Conservation (phyloP, 1,140 invertebrate genomes). For the Macrocentrus cingulum region DNA sequence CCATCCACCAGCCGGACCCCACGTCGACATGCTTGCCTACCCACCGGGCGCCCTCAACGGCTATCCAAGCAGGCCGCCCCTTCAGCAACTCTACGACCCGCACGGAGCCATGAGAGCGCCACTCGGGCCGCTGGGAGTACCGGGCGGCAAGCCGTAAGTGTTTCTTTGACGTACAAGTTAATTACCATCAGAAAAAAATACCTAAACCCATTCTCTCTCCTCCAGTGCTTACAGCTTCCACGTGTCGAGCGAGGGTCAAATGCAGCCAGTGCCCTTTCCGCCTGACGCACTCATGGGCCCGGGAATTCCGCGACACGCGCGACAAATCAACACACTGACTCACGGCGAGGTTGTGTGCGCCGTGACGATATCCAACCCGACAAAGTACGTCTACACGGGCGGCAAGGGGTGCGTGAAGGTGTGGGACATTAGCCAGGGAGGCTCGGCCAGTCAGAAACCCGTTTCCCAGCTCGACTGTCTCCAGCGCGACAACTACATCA, state of each 20-base stretch:
- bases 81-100: conserved; percentile 75
- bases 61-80: conserved; percentile 61
- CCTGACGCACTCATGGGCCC: conserved; percentile 91
- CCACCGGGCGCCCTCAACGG: conserved; percentile 54
- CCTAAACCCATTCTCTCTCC: background rate
- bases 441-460: conserved; percentile 71
- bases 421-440: conserved; percentile 86
- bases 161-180: conserved; percentile 20
- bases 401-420: conserved; percentile 99
- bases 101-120: conserved; percentile 79
- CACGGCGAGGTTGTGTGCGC: conserved; percentile 93
- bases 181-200: background rate
- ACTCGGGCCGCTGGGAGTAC: conserved; percentile 73
- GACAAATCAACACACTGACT: conserved; percentile 87
- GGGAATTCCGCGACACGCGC: conserved; percentile 89
- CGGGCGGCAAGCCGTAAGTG: conserved; percentile 91
- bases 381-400: conserved; percentile 95
- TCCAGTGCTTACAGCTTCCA: conserved; percentile 91
- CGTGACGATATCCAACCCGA: conserved; percentile 87
- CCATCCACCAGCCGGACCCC: conserved; percentile 55
- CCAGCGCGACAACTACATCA: conserved; percentile 96
- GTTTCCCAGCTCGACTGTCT: conserved; percentile 93
- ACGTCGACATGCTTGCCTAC: conserved; percentile 57
- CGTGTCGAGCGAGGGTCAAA: conserved; percentile 82
- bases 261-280: conserved; percentile 95